Base-by-base conservation (phyloP, 2,888 invertebrate genomes). In the Tanytarsus gracilentus region DNA sequence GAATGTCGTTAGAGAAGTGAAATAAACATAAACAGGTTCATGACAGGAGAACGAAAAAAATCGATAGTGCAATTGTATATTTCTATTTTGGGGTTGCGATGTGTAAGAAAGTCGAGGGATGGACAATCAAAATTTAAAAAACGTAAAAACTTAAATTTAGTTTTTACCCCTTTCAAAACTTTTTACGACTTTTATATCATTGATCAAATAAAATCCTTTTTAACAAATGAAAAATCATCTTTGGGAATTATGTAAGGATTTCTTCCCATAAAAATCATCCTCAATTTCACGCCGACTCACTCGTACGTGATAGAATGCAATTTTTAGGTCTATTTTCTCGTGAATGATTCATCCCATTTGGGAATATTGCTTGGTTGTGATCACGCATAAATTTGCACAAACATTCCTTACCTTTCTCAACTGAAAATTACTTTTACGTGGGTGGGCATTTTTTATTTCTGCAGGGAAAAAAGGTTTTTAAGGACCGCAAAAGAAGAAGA, bases 11-110 rank as follows among this genome's bases (percentile, higher is more conserved):
- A 9, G 25, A n/a, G 25, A 56, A 33, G 14, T n/a, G 39, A 39
- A 56, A 52, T 52, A 52, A 51, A 56, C 53, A 53, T 40, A 40
- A 56, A 56, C 55, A 56, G 55, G 55, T 56, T 56, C 55, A 56
- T 56, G 55, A 55, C 55, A 33, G 49, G 16, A 11, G 25, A 39
- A n/a, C 8, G 40, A 21, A 39, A 49, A 55, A 56, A 56, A 40
- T 56, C 40, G 25, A 56, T 56, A 44, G 18, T 44, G 55, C 26
- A 49, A 25, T 49, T 49, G 29, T 8, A 29, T 29, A 9, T 9
- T 8, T 8, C 9, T 29, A 7, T 29, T 29, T 6, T 29, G 29
- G 29, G 29, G 29, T 29, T 29, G 7, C 6, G n/a, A n/a, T n/a
- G n/a, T n/a, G n/a, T n/a, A n/a, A n/a, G n/a, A n/a, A n/a, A n/a